Evolutionary conservation across 1,140 invertebrate genomes (phyloP), one percentile per base, ranked within the genome.

Genomic region (Thaumetopoea pityocampa): DNA sequence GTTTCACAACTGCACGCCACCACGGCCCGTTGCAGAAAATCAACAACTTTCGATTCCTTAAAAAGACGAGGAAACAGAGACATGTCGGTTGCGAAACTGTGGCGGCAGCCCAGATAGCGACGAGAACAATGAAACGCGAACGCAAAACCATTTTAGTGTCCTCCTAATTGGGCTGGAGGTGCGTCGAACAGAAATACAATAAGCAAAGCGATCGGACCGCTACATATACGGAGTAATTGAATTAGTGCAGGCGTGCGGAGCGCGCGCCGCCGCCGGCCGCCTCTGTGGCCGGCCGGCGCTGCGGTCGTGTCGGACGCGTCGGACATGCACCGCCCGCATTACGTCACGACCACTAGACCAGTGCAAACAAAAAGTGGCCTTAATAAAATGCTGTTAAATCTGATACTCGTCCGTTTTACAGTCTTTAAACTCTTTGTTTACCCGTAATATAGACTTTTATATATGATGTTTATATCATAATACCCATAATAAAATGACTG

Each of bases 201-300:
- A 79, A 79, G 65, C 78, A 77, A 76, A 51, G 61, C 72, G 67
- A 76, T 79, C 69, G 60, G 63, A 53, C 58, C 56, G 57, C 64
- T 70, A 76, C 74, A 76, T 77, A 81, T 76, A 79, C 62, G 64
- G 74, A 81, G 77, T 81, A 81, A 76, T 78, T 73, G 62, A 80
- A 76, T 80, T 77, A 77, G 69, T 69, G 62, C 60, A 58, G 62
- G 54, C 65, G 61, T 71, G 66, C 63, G 45, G 60, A 62, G 55
- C 64, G 66, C 53, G 59, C 51, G 50, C 44, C 45, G 50, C 45
- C 29, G 43, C 32, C 48, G 56, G 20, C 60, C 61, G 67, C 63
- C 60, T 12, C 18, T 15, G 6, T 1, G n/a, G n/a, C n/a, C n/a
- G n/a, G n/a, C n/a, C n/a, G n/a, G n/a, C n/a, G n/a, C n/a, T n/a